Conservation (phyloP, 2,113 vertebrate genomes). For the Gasterosteus nipponicus region DNA sequence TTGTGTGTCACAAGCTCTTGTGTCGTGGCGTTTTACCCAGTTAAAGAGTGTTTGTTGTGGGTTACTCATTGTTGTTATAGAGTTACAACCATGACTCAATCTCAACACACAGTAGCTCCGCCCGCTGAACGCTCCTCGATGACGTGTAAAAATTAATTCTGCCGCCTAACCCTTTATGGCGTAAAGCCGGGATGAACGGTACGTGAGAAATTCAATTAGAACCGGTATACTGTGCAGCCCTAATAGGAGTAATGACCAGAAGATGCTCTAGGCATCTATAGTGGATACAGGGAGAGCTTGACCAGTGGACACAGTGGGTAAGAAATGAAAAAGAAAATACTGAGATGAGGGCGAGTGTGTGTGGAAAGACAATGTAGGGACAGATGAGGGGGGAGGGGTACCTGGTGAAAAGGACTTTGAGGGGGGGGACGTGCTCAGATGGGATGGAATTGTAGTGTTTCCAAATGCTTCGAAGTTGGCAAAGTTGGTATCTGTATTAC, state of each 20-base stretch:
- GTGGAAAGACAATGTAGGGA: constrained; percentile 57
- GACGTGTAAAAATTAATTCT: too few species aligned
- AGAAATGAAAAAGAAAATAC: constrained; percentile 8
- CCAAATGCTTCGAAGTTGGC: constrained; percentile 99
- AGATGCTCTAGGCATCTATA: background rate
- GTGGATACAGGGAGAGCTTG: background rate
- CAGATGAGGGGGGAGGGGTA: constrained; percentile 68
- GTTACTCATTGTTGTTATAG: too few species aligned
- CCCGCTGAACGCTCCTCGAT: too few species aligned
- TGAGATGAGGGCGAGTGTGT: constrained; percentile 16
- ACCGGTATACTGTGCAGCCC: too few species aligned
- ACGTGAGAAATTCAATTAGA: too few species aligned
- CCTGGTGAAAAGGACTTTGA: constrained; percentile 87
- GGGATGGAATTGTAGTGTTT: constrained; percentile 92
- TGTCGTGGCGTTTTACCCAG: too few species aligned
- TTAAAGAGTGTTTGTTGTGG: too few species aligned
- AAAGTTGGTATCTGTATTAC: constrained; percentile 94
- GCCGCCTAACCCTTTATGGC: too few species aligned
- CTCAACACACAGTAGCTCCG: too few species aligned
- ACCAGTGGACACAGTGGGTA: constrained; percentile 7
- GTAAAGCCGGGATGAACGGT: too few species aligned
- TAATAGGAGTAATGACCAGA: constrained; percentile 1
- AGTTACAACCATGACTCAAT: too few species aligned
- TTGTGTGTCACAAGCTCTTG: too few species aligned
- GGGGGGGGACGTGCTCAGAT: constrained; percentile 89